These are phyloP conservation scores for Lochmaea capreae DNA, from an alignment of 2,888 invertebrate species.

Conservation along the genomic window DNA sequence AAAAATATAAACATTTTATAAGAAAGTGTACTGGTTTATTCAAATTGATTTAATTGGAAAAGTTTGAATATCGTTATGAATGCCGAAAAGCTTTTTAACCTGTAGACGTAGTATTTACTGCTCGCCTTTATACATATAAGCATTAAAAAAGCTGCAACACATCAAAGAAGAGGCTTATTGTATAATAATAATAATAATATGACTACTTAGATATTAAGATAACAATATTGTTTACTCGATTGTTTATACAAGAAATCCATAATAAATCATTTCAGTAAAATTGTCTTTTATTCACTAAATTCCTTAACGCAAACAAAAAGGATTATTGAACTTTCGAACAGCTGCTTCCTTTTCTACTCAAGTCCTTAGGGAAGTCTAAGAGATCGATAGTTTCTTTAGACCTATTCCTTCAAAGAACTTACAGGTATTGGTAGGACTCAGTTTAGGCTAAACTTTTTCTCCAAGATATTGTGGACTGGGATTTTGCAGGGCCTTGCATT, in stretches of 20 bases:
- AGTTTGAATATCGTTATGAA: neutral
- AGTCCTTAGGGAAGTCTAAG: too few relatives aligned
- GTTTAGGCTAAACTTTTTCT: too few relatives aligned
- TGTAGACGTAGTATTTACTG: conserved; percentile 38
- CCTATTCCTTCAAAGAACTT: too few relatives aligned
- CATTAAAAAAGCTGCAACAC: conserved; percentile 58
- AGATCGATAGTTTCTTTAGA: too few relatives aligned
- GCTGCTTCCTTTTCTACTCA: too few relatives aligned
- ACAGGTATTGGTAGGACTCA: too few relatives aligned
- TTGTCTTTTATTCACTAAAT: neutral
- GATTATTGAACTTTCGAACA: too few relatives aligned
- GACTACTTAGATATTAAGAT: conserved; percentile 42
- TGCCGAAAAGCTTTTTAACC: conserved; percentile 24
- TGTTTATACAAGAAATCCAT: conserved; percentile 62
- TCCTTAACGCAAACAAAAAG: neutral
- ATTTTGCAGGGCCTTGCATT: too few relatives aligned
- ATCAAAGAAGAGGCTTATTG: conserved; percentile 56
- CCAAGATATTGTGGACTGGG: too few relatives aligned
- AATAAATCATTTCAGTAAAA: conserved; percentile 48
- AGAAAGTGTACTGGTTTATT: neutral
- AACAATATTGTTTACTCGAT: conserved; percentile 46
- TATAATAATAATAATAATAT: conserved; percentile 49
- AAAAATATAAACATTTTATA: neutral
- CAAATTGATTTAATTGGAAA: neutral
- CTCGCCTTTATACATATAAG: conserved; percentile 52